These are phyloP conservation scores for Tapera naevia DNA, from an alignment of 2,797 vertebrate species.

Conservation along the genomic window DNA sequence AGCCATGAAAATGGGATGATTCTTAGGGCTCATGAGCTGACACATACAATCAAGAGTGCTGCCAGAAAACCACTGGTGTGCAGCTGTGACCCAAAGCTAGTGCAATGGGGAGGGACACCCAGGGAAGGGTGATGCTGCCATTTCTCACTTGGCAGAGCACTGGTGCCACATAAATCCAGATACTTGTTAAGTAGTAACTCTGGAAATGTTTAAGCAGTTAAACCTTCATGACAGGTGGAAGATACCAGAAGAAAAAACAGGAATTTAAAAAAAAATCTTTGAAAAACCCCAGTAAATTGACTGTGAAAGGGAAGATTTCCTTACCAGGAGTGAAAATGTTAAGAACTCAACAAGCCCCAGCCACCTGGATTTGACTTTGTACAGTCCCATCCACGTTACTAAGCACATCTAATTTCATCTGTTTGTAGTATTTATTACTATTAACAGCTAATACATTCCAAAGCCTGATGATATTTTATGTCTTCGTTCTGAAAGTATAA, in stretches of 20 bases:
- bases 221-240: neutral
- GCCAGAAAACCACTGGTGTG: slow-evolving; percentile 31
- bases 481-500: neutral
- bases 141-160: neutral
- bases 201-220: neutral
- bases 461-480: neutral
- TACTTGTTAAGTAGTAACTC: neutral
- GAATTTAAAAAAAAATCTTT: neutral
- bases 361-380: neutral
- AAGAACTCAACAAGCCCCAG: neutral
- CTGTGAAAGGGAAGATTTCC: neutral
- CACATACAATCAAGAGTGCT: slow-evolving; percentile 37
- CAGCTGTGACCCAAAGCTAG: neutral
- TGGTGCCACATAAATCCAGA: neutral
- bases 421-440: neutral
- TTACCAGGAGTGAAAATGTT: neutral
- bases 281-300: accelerated
- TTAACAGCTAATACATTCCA: neutral
- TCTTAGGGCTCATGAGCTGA: neutral
- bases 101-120: neutral
- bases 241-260: neutral
- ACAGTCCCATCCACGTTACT: neutral
- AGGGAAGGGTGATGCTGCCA: neutral
- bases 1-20: slow-evolving; percentile 30
- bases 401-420: neutral